Evolutionary conservation across 92 coral and sea anemone genomes (phyloP).

Genomic region (Umimayanthus kanabou): DNA sequence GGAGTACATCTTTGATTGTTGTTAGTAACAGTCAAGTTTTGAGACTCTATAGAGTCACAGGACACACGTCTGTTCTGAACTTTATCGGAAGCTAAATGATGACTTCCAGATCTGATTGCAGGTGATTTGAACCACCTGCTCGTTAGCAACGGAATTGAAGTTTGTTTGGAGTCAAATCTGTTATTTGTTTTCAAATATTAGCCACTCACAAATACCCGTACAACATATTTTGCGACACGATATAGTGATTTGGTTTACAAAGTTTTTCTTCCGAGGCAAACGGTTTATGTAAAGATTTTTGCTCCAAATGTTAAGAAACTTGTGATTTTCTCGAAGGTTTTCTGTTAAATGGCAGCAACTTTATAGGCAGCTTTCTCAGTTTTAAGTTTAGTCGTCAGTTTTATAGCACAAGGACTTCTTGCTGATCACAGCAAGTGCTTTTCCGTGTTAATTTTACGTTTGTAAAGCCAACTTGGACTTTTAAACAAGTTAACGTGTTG

Average conservation of each 20-base stretch:
- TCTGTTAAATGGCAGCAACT: too few relatives aligned
- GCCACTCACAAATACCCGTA: slow-evolving; percentile 24
- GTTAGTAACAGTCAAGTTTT: neutral
- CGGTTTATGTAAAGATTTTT: neutral
- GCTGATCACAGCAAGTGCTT: neutral
- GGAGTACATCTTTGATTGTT: slow-evolving; percentile 1
- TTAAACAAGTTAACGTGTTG: neutral
- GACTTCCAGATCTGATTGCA: slow-evolving; percentile 10
- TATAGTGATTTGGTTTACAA: neutral
- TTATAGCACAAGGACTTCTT: neutral
- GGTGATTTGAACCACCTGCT: slow-evolving; percentile 14
- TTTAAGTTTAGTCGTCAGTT: neutral
- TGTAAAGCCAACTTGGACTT: neutral
- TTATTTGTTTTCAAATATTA: neutral
- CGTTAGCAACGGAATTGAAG: neutral
- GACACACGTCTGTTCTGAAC: neutral
- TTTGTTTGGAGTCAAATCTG: neutral
- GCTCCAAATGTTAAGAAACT: neutral
- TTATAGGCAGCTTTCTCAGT: neutral
- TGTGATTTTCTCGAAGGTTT: neutral
- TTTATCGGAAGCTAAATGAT: neutral
- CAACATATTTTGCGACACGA: neutral
- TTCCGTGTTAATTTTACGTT: neutral
- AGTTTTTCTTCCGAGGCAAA: neutral
- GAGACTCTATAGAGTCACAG: too few relatives aligned